These are phyloP conservation scores for Coenonympha glycerion DNA, from an alignment of 2,888 invertebrate genomes.

Conservation along the genomic window DNA sequence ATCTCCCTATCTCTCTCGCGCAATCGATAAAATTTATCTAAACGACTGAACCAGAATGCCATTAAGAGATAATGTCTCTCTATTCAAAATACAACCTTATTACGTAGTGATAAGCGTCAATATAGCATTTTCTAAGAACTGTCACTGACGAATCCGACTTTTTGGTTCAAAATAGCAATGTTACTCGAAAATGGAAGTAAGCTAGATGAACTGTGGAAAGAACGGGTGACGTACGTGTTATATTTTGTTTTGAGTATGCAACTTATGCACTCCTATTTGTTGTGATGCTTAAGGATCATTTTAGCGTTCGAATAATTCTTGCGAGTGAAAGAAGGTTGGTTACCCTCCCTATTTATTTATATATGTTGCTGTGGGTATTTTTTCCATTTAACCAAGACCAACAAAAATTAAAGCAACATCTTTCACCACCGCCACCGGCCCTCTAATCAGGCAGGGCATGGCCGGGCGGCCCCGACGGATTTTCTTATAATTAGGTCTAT, in stretches of 20 bases:
- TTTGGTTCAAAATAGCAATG: slow-evolving; percentile 40
- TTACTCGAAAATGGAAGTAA: slow-evolving; percentile 51
- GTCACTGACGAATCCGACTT: slow-evolving; percentile 5
- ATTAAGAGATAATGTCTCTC: slow-evolving; percentile 30
- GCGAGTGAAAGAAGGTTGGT: too few relatives aligned
- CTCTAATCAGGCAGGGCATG: too few relatives aligned
- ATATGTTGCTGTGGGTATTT: too few relatives aligned
- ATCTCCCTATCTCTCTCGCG: slow-evolving; percentile 43
- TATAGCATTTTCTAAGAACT: slow-evolving; percentile 8
- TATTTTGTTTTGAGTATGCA: too few relatives aligned
- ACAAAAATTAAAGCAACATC: too few relatives aligned
- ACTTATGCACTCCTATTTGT: slow-evolving; percentile 62
- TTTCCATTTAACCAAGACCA: too few relatives aligned
- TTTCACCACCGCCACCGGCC: too few relatives aligned
- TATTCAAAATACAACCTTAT: slow-evolving; percentile 14
- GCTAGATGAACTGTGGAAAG: slow-evolving; percentile 45
- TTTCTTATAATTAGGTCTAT: too few relatives aligned
- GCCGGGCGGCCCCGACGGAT: too few relatives aligned
- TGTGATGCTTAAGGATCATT: slow-evolving; percentile 71
- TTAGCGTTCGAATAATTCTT: slow-evolving; percentile 51
- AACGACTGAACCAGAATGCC: slow-evolving; percentile 37
- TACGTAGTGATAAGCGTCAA: slow-evolving; percentile 32
- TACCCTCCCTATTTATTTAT: too few relatives aligned
- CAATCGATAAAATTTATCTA: slow-evolving; percentile 45
- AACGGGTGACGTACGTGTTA: slow-evolving; percentile 58